Evolutionary conservation across 2,888 invertebrate genomes (phyloP).

Genomic region (Lepidochrysops patricia): DNA sequence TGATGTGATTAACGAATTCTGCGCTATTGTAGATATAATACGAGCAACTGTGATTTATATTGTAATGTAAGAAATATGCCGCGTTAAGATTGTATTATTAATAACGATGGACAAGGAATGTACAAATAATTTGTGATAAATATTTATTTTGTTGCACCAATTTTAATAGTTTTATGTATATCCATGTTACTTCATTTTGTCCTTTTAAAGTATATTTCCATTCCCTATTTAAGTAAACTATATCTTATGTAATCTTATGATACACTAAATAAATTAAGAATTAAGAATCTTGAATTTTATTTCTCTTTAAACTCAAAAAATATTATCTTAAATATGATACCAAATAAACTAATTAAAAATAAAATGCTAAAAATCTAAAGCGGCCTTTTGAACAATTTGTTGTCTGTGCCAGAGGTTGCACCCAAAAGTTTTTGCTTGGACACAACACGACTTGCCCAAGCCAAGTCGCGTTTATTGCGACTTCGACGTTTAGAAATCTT

Average conservation of each 20-base stretch:
- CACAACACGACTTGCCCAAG: conserved; percentile 49
- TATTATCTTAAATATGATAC: conserved; percentile 39
- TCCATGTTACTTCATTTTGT: neutral
- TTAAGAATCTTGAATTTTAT: conserved; percentile 8
- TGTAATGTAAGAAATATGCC: conserved; percentile 9
- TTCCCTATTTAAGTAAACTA: conserved; percentile 2
- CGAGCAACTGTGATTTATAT: conserved; percentile 20
- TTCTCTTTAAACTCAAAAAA: conserved; percentile 34
- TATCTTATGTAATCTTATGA: neutral
- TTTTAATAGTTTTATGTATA: neutral
- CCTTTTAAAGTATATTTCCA: neutral
- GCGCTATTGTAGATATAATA: neutral
- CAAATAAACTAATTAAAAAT: conserved; percentile 34
- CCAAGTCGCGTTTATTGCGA: conserved; percentile 40
- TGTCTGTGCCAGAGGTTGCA: conserved; percentile 38
- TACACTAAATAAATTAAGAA: conserved; percentile 5
- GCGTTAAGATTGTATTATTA: conserved; percentile 3
- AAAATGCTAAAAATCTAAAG: conserved; percentile 28
- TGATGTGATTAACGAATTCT: neutral
- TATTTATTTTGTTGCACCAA: conserved; percentile 5
- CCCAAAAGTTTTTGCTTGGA: conserved; percentile 32
- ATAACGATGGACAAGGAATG: neutral
- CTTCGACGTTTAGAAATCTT: conserved; percentile 26
- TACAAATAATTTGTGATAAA: conserved; percentile 15
- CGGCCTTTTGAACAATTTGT: conserved; percentile 40